Evolutionary conservation across 2,113 vertebrate species (phyloP), one percentile per base, ranked within the genome.

Genomic region (Nesogale talazaci): DNA sequence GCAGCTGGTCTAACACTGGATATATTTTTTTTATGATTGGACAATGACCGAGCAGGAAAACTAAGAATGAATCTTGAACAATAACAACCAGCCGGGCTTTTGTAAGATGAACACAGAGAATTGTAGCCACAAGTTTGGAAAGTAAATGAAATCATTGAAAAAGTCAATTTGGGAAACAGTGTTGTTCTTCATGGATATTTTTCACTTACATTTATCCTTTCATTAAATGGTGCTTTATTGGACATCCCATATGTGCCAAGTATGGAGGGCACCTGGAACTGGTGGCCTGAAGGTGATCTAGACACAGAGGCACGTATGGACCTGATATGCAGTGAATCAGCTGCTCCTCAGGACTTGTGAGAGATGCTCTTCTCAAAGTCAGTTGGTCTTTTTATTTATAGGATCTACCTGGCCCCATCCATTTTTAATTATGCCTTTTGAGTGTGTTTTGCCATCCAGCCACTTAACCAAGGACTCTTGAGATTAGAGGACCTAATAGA

Each of bases 21-120:
- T 11, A 65, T 52, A 34, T 84, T 75, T 88, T 69, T 92, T 86
- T 74, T 90, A 46, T 90, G 22, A 90, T n/a, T 87, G 34, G 15
- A 11, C 42, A 57, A 79, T 34, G 31, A 57, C 16, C 56, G 38
- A 92, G 46, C 17, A 90, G 79, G 70, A 85, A 91, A 72, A 93
- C 79, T 29, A 9, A 87, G 59, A 77, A 82, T 23, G 34, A 86
- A 12, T 16, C 20, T 86, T 86, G 10, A 80, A 52, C 78, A 76
- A 77, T 69, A 80, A 56, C 27, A 85, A 52, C 3, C 81, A 70
- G 86, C 42, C 38, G 57, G 9, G 76, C 61, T 38, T 69, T 23
- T 83, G 23, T 23, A 80, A 76, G 31, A 78, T 91, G 31, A 20
- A 14, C 25, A 29, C 17, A 3, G 16, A 72, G 6, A 85, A 3